Base-by-base conservation (phyloP, 2,113 vertebrate species). In the Lagenorhynchus albirostris region DNA sequence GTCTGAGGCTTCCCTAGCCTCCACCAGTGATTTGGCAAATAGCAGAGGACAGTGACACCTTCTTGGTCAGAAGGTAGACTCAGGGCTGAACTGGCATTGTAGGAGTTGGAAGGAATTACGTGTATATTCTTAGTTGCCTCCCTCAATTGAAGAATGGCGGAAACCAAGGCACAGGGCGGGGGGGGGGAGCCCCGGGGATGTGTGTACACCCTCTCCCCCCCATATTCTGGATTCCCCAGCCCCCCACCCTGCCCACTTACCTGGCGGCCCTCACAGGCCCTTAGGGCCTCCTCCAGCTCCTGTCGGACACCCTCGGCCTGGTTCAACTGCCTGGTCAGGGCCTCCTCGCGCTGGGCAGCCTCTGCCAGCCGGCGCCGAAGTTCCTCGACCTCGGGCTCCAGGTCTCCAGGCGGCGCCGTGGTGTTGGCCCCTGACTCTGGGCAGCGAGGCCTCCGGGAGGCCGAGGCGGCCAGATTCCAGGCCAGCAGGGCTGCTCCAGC, bases 401-500 rank as follows among this genome's bases (percentile, higher is more conserved):
- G 80, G 84, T n/a, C 38, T 74, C 11, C 1, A 5, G 96, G 76
- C 29, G 60, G 26, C 15, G 6, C 77, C 0, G 97, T 97, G 85
- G 89, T 73, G 8, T 97, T 97, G 62, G 15, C 14, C 7, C 25
- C 88, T 0, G 67, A 67, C 26, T 96, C 89, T 0, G 89, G 95
- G 67, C 98, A 98, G 67, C 5, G 82, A n/a, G 89, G 44, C 3
- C 73, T 62, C 85, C 89, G 86, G 47, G 96, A 77, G 3, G 96
- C 50, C 0, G 98, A 86, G 26, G 98, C 92, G 0, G 98, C 98
- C 95, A 98, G 89, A 12, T 97, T 98, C 98, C 98, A 98, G 65
- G 97, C 98, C 67, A 98, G 89, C 17, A 98, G 89, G 7, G 98
- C 98, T 0, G 93, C 97, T 1, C 96, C 98, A 0, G 98, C 98